phyloP scores from a whole-genome alignment of 53 echinoderm and acorn worm species.

The Arbacia lixula region DNA sequence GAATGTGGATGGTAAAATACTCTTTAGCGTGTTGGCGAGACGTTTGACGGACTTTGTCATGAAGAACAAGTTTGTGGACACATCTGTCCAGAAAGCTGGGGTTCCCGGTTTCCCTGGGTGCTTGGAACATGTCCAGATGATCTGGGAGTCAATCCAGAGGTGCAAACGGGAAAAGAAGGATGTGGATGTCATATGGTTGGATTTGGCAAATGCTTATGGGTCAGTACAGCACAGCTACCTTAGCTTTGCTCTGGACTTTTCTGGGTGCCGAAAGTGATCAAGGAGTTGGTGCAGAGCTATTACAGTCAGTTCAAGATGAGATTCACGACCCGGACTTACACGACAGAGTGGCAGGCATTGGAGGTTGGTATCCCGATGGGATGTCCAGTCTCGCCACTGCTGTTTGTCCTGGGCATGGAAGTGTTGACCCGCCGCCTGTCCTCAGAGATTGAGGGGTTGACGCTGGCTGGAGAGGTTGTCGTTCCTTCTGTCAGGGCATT shows the following conservation, averaged over 20 bases:
- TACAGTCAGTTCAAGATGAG: constrained; percentile 36
- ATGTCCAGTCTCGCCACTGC: constrained; percentile 53
- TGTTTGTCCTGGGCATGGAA: constrained; percentile 63
- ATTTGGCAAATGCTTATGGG: constrained; percentile 52
- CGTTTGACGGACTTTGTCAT: constrained; percentile 30
- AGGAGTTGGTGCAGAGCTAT: constrained; percentile 45
- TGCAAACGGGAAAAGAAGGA: constrained; percentile 31
- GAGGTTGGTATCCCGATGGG: constrained; percentile 62
- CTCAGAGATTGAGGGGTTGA: constrained; percentile 41
- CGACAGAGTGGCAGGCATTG: constrained; percentile 31
- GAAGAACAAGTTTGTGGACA: constrained; percentile 43
- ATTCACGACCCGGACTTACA: constrained; percentile 38
- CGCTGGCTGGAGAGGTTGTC: constrained; percentile 31
- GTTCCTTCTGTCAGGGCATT: constrained; percentile 47
- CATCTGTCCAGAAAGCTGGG: constrained; percentile 53
- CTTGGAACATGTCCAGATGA: constrained; percentile 45
- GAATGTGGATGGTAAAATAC: constrained; percentile 49
- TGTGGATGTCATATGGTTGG: constrained; percentile 48
- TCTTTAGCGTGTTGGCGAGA: constrained; percentile 43
- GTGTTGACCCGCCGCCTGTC: constrained; percentile 42
- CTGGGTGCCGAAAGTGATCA: too few relatives aligned
- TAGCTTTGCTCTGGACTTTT: constrained; percentile 43
- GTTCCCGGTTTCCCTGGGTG: constrained; percentile 53
- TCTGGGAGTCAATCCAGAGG: constrained; percentile 43
- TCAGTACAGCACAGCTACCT: constrained; percentile 48